A percentile compares a stretch with the other conserved stretches of the same genome.
phyloP scores from a whole-genome alignment of 1,140 invertebrate species.

The Matsumurasca onukii region DNA sequence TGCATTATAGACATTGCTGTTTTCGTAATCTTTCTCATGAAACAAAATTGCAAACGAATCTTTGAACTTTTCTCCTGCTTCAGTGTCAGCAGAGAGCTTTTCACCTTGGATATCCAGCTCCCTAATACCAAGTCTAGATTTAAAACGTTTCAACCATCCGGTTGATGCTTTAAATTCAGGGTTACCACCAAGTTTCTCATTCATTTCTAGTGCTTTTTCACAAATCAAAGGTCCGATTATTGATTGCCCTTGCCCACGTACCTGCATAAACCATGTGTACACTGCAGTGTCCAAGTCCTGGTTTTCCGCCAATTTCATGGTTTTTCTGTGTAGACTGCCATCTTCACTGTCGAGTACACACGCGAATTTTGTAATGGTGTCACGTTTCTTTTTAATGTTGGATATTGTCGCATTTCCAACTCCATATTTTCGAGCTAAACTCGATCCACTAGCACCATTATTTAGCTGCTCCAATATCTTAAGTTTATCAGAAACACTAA shows the following conservation, averaged over 20 bases:
- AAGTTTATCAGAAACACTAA: not conserved
- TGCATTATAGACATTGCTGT: conserved; percentile 41
- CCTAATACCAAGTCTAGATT: conserved; percentile 33
- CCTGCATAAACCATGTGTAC: conserved; percentile 28
- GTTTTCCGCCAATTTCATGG: conserved; percentile 28
- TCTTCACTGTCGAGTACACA: no score
- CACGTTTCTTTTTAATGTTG: no score
- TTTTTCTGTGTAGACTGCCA: no score
- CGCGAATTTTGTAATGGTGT: no score
- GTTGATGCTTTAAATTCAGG: no score
- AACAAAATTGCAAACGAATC: conserved; percentile 26
- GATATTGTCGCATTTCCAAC: not conserved
- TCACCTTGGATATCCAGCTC: conserved; percentile 40
- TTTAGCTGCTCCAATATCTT: not conserved
- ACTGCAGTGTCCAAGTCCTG: conserved; percentile 3
- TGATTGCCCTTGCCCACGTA: conserved; percentile 20
- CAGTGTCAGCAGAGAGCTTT: conserved; percentile 43
- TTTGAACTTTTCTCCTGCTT: conserved; percentile 42
- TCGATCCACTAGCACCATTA: not conserved
- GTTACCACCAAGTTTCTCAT: no score
- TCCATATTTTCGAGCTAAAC: not conserved
- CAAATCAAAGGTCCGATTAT: conserved; percentile 29
- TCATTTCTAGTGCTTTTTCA: no score
- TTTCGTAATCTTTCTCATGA: conserved; percentile 41
- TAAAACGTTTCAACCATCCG: conserved; percentile 16